Evolutionary conservation across 2,888 invertebrate species (phyloP).

Genomic region (Drosophila multiciliata): DNA sequence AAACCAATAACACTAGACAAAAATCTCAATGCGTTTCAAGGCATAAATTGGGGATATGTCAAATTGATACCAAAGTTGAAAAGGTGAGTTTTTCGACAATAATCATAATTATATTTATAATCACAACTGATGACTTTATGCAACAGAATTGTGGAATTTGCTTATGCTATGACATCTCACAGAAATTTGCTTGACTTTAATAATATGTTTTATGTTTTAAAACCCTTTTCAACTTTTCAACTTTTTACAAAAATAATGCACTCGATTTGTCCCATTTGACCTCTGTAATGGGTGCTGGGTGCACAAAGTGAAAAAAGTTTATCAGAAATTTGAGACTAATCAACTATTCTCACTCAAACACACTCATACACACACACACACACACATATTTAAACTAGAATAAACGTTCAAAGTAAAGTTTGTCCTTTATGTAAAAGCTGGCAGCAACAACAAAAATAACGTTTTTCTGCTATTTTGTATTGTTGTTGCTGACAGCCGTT

Average conservation of each 20-base stretch:
- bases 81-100: background rate
- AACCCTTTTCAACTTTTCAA: background rate
- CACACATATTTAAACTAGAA: background rate
- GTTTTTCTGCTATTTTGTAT: conserved; percentile 15
- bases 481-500: conserved; percentile 36
- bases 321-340: conserved; percentile 64
- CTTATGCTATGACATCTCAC: background rate
- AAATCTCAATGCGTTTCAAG: conserved; percentile 7
- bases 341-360: conserved; percentile 53
- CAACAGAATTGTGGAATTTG: background rate
- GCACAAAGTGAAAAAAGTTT: conserved; percentile 29
- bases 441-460: conserved; percentile 14
- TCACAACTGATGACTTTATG: background rate
- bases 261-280: conserved; percentile 10
- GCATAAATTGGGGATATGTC: background rate
- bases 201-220: background rate
- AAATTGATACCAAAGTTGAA: background rate
- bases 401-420: conserved; percentile 47
- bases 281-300: conserved; percentile 2
- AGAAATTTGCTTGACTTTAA: background rate
- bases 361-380: conserved; percentile 9
- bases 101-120: background rate
- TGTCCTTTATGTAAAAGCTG: conserved; percentile 44
- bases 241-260: background rate
- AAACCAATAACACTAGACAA: conserved; percentile 7